phyloP scores from a whole-genome alignment of 2,888 invertebrate species.

The Clusia tigrina region DNA sequence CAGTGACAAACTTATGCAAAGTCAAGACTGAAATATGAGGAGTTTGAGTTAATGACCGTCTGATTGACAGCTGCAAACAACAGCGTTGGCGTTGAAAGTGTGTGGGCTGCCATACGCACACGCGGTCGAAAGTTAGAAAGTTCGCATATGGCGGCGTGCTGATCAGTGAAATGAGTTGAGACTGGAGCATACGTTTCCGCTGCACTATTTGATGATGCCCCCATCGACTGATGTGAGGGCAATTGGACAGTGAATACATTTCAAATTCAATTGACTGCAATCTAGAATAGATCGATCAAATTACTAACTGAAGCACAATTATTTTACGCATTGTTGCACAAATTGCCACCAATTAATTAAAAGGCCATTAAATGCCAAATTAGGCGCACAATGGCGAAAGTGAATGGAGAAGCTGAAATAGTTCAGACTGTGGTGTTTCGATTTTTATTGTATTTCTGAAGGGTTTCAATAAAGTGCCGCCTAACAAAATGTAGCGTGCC shows the following conservation, averaged over 20 bases:
- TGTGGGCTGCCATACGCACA: background rate
- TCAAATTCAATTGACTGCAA: background rate
- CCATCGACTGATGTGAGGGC: too few species aligned
- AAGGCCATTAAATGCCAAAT: constrained; percentile 24
- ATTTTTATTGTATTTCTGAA: background rate
- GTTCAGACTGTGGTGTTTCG: background rate
- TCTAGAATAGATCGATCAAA: background rate
- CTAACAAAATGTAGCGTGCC: constrained; percentile 11
- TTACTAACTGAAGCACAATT: background rate
- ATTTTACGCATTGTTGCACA: background rate
- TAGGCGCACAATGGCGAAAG: background rate
- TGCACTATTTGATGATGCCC: too few species aligned
- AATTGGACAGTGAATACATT: background rate
- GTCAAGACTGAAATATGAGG: background rate
- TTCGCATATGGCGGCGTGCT: background rate
- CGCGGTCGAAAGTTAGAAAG: background rate
- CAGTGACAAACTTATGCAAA: background rate
- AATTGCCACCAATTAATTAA: constrained; percentile 25
- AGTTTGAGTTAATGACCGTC: background rate
- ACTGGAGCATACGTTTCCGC: too few species aligned
- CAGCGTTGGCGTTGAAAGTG: background rate
- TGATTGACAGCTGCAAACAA: background rate
- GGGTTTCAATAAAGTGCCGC: background rate
- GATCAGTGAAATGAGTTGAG: too few species aligned
- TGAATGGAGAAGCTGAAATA: background rate